phyloP scores from a whole-genome alignment of 2,797 vertebrate species.

The Bufotes viridis region DNA sequence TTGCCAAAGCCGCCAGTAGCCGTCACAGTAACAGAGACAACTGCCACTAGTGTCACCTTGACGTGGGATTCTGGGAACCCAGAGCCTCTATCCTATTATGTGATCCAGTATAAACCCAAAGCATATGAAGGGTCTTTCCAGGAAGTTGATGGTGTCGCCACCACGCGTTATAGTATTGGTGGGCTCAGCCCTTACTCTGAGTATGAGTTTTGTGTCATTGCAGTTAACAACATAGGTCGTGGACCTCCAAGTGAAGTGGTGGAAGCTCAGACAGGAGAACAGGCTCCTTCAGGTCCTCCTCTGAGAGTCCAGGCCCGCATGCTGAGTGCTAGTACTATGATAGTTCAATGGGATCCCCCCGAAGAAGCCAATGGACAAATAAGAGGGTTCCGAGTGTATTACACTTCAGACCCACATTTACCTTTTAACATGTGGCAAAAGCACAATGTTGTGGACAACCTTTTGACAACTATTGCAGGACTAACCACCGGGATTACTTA shows the following conservation, averaged over 20 bases:
- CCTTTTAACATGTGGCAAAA: constrained; percentile 89
- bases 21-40: constrained; percentile 92
- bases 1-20: constrained; percentile 89
- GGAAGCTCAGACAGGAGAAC: constrained; percentile 90
- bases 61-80: constrained; percentile 97
- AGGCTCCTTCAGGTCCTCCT: constrained; percentile 92
- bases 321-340: constrained; percentile 91
- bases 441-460: constrained; percentile 88
- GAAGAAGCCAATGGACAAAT: constrained; percentile 95
- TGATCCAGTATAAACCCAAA: constrained; percentile 91
- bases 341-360: constrained; percentile 94
- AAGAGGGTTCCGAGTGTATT: constrained; percentile 91
- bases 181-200: constrained; percentile 95
- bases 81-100: constrained; percentile 91
- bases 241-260: constrained; percentile 85
- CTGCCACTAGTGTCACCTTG: constrained; percentile 95
- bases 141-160: constrained; percentile 95
- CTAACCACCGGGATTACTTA: constrained; percentile 90
- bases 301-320: constrained; percentile 89
- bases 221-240: constrained; percentile 93
- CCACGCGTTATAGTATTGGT: constrained; percentile 95
- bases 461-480: constrained; percentile 87
- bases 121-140: constrained; percentile 86
- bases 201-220: constrained; percentile 90
- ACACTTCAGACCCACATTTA: constrained; percentile 78